Evolutionary conservation across 2,113 vertebrate genomes (phyloP).

Genomic region (Pelobates fuscus): DNA sequence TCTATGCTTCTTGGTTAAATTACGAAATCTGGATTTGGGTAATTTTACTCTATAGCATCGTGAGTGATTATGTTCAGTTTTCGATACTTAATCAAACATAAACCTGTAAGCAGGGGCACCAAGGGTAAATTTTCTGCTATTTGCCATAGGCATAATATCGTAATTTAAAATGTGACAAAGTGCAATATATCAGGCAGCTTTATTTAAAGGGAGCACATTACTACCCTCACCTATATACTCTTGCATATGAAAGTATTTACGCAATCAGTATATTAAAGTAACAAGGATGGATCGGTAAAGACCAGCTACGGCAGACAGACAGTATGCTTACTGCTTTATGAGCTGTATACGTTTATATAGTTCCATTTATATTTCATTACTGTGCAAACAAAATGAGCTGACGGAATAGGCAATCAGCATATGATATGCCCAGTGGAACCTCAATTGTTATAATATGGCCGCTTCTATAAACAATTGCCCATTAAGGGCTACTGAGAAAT

Average conservation of each 20-base stretch:
- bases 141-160: too few species aligned
- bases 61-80: too few species aligned
- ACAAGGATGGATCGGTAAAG: background rate
- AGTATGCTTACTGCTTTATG: constrained; percentile 58
- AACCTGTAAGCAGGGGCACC: too few species aligned
- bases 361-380: constrained; percentile 61
- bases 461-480: constrained; percentile 56
- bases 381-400: constrained; percentile 56
- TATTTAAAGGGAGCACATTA: too few species aligned
- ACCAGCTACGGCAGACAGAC: constrained; percentile 34
- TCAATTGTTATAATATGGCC: constrained; percentile 53
- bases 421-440: constrained; percentile 55
- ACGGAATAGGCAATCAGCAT: constrained; percentile 60
- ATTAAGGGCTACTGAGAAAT: constrained; percentile 59
- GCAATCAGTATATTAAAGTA: constrained; percentile 28
- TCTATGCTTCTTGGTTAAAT: too few species aligned
- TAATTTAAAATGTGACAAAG: too few species aligned
- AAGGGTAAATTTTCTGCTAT: too few species aligned
- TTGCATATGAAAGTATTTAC: background rate
- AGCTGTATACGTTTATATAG: constrained; percentile 56
- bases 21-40: too few species aligned
- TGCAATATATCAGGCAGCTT: too few species aligned
- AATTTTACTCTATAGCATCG: too few species aligned
- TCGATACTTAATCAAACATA: too few species aligned
- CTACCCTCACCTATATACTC: too few species aligned